Evolutionary conservation across 2,113 vertebrate species (phyloP), one percentile per base, ranked within the genome.

Genomic region (Phoenicopterus ruber): DNA sequence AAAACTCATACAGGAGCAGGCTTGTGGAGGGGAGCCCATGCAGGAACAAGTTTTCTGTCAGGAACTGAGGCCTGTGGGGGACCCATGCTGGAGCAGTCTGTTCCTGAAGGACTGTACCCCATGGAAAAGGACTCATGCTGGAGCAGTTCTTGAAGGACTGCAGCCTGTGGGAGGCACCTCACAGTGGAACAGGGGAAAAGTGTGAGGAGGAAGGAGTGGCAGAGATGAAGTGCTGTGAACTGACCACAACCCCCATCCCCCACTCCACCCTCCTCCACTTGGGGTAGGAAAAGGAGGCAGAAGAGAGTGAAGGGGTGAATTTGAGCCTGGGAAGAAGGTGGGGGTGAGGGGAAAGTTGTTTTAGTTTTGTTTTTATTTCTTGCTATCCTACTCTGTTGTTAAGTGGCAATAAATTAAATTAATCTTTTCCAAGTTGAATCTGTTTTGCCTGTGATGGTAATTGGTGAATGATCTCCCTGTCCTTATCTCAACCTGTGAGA

Each of bases 241-340:
- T 57, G 66, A 50, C 11, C 7, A 32, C 2, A 55, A 31, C 3
- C 3, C 3, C 11, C 15, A 17, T 5, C 6, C 8, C 7, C 6
- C 9, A 28, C 9, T 13, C 17, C 7, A 28, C 3, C 4, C 9
- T 67, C 40, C 1, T 1, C 3, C 7, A 50, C 4, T 62, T 5
- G 3, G 11, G 16, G 25, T n/a, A 8, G 29, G 29, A 47, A 44
- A 63, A 69, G 2, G 7, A 38, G 6, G 6, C 7, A 54, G 18
- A 36, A 36, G 7, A 13, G 10, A 55, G 7, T 32, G 19, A 80
- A 76, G 10, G 19, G 4, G 1, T 40, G 11, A 69, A 69, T 58
- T 40, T 36, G 25, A 81, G 12, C 13, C 25, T 65, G 21, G 19
- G 40, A 77, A 49, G 12, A 77, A 44, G 8, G 8, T 29, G 14